These are phyloP conservation scores for Hippocampus zosterae DNA, from an alignment of 2,113 vertebrate genomes.

Conservation along the genomic window DNA sequence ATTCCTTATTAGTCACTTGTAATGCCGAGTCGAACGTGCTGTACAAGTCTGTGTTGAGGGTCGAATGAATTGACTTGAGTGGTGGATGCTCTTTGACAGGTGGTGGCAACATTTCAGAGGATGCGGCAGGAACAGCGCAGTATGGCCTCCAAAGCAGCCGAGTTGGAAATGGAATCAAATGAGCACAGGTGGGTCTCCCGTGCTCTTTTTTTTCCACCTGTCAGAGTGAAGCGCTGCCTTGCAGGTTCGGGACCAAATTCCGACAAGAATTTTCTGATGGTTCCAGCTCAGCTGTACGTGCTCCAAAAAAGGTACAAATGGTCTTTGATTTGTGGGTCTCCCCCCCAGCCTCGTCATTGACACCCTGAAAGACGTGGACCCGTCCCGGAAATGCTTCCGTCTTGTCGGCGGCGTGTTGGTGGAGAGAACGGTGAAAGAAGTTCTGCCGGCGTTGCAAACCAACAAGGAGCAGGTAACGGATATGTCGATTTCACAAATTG, in stretches of 20 bases:
- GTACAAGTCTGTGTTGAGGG: neutral
- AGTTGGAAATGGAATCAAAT: conserved; percentile 90
- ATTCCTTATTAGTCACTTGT: neutral
- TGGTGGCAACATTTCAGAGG: conserved; percentile 86
- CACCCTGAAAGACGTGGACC: conserved; percentile 85
- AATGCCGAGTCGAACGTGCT: no score
- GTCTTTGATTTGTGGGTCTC: neutral
- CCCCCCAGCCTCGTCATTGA: conserved; percentile 84
- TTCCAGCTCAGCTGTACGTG: no score
- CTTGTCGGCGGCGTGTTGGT: conserved; percentile 88
- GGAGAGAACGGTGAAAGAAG: conserved; percentile 89
- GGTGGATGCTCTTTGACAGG: conserved; percentile 58
- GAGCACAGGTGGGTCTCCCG: conserved; percentile 79
- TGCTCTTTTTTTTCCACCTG: no score
- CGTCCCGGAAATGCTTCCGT: conserved; percentile 83
- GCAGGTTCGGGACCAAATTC: no score
- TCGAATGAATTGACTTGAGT: neutral
- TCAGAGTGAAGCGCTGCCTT: neutral
- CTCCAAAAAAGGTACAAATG: no score
- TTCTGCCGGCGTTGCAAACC: conserved; percentile 84
- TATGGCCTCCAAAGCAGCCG: conserved; percentile 84
- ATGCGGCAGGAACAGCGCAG: conserved; percentile 87
- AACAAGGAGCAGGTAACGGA: conserved; percentile 85
- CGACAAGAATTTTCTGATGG: no score
- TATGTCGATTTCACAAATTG: no score